phyloP scores from a whole-genome alignment of 2,888 invertebrate genomes.

The Amiota communis region DNA sequence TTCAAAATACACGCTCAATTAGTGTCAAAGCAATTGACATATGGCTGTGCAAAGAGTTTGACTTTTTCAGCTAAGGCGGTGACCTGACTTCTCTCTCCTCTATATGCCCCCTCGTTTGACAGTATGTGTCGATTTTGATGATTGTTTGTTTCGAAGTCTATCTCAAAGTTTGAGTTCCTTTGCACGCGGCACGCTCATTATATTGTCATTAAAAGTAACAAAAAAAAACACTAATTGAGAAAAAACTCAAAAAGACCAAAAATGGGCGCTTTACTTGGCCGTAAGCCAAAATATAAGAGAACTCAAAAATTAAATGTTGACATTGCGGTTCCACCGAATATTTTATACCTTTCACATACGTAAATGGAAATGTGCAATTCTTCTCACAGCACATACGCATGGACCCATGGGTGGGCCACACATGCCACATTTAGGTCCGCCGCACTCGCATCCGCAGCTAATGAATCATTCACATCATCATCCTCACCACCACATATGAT shows the following conservation, averaged over 20 bases:
- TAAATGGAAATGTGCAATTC: too few species aligned
- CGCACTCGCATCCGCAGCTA: constrained; percentile 61
- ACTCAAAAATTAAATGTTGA: too few species aligned
- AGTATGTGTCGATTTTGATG: too few species aligned
- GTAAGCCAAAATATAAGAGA: background rate
- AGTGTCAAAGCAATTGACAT: constrained; percentile 31
- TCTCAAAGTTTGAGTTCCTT: background rate
- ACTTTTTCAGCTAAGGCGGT: background rate
- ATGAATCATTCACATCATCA: constrained; percentile 68
- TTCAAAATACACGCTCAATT: constrained; percentile 24
- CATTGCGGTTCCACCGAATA: too few species aligned
- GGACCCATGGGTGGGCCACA: constrained; percentile 67
- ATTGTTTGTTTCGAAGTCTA: background rate
- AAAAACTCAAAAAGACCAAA: background rate
- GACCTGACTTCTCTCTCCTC: background rate
- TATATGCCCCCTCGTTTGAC: too few species aligned
- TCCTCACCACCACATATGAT: constrained; percentile 68
- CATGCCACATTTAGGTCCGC: constrained; percentile 67
- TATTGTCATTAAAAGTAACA: constrained; percentile 40
- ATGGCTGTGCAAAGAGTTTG: constrained; percentile 12
- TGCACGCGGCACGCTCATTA: constrained; percentile 39
- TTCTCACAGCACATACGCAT: constrained; percentile 53
- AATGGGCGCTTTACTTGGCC: constrained; percentile 5
- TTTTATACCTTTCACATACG: too few species aligned
- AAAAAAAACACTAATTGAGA: constrained; percentile 14